Percentiles rank a stretch among this genome's conserved stretches.
These are phyloP conservation scores for Melanotaenia maccullochi DNA, from an alignment of 2,797 vertebrate genomes.

Conservation along the genomic window DNA sequence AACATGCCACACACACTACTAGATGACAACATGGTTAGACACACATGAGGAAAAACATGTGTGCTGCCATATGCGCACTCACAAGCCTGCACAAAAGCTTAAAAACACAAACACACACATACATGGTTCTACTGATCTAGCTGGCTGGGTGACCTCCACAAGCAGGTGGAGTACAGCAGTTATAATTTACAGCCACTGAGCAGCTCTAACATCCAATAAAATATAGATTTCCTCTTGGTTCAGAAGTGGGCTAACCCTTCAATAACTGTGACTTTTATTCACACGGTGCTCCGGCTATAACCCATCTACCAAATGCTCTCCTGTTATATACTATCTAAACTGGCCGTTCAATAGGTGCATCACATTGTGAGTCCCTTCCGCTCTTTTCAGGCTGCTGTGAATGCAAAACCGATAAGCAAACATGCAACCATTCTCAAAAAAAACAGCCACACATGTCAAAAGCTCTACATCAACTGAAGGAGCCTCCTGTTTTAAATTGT, in stretches of 20 bases:
- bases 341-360: constrained; percentile 15
- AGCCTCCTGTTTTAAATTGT: constrained; percentile 25
- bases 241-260: constrained; percentile 49
- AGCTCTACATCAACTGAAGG: background rate
- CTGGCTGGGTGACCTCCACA: constrained; percentile 64
- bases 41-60: constrained; percentile 37
- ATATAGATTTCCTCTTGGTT: constrained; percentile 70
- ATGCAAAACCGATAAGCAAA: constrained; percentile 7
- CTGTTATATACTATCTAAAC: constrained; percentile 32
- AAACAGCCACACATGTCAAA: constrained; percentile 13
- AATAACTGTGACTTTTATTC: constrained; percentile 63
- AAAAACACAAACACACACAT: constrained; percentile 12
- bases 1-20: constrained; percentile 43
- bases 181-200: constrained; percentile 78
- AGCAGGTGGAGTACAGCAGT: constrained; percentile 68
- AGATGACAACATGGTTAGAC: constrained; percentile 23
- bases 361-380: background rate
- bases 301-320: constrained; percentile 35
- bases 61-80: constrained; percentile 18
- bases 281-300: constrained; percentile 41
- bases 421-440: constrained; percentile 37
- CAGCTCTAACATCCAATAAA: constrained; percentile 69
- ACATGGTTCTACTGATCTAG: constrained; percentile 27
- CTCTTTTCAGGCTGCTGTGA: constrained; percentile 10
- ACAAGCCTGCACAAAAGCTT: constrained; percentile 11